These are phyloP conservation scores for Centruroides vittatus DNA, from an alignment of 1,140 invertebrate species.

Conservation along the genomic window DNA sequence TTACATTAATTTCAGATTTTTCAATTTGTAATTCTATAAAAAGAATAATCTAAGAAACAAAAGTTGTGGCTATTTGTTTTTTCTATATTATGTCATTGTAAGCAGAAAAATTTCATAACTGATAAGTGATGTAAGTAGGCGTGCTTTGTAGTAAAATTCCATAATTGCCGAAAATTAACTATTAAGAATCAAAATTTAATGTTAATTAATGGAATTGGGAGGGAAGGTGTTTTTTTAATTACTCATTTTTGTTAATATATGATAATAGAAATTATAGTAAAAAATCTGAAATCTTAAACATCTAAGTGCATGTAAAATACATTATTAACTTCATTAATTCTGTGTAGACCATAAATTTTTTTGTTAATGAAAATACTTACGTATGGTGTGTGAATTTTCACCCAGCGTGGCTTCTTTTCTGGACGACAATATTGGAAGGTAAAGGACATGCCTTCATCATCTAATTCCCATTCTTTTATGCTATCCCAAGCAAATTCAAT, in stretches of 20 bases:
- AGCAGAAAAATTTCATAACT: too few species aligned
- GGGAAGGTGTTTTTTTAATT: background rate
- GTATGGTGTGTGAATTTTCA: slow-evolving; percentile 83
- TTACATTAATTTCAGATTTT: too few species aligned
- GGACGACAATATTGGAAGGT: slow-evolving; percentile 69
- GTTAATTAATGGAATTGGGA: too few species aligned
- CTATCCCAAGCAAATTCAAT: slow-evolving; percentile 70
- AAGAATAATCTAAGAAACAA: too few species aligned
- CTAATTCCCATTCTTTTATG: slow-evolving; percentile 68
- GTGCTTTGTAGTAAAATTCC: too few species aligned
- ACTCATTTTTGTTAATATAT: background rate
- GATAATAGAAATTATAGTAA: background rate
- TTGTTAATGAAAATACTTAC: slow-evolving; percentile 43
- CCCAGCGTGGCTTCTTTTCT: slow-evolving; percentile 64
- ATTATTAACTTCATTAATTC: background rate
- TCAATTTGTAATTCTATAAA: too few species aligned
- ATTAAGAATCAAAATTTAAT: too few species aligned
- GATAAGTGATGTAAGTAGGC: too few species aligned
- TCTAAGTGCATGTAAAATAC: background rate
- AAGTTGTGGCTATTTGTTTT: too few species aligned
- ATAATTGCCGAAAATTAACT: too few species aligned
- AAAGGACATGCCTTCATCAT: slow-evolving; percentile 81
- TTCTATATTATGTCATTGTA: too few species aligned
- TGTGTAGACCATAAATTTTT: slow-evolving; percentile 5
- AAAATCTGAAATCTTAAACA: background rate